These are phyloP conservation scores for Philereme vetulata DNA, from an alignment of 2,888 invertebrate species.

Conservation along the genomic window DNA sequence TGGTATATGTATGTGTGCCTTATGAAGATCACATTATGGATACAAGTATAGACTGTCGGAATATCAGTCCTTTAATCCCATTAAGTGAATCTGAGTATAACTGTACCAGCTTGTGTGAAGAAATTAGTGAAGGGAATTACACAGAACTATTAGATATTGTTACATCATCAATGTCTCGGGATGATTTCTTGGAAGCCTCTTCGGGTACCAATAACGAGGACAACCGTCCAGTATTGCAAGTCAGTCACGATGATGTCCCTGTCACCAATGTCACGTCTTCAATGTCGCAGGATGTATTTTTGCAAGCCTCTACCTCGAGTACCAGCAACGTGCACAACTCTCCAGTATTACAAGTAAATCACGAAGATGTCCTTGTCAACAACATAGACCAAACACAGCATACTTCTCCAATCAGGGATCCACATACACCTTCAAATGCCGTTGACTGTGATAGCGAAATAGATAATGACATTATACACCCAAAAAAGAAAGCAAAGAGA, in stretches of 20 bases:
- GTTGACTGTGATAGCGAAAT: no score
- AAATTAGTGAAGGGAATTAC: no score
- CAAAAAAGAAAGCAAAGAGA: background rate
- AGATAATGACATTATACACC: background rate
- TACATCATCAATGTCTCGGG: no score
- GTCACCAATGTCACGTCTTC: no score
- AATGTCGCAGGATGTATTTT: no score
- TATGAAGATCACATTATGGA: background rate
- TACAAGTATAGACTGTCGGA: background rate
- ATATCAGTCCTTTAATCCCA: background rate
- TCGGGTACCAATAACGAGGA: no score
- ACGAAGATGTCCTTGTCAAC: background rate
- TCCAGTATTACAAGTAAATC: background rate
- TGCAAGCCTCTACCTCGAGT: background rate
- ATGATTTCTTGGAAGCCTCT: no score
- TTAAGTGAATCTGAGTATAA: background rate
- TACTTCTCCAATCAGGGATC: background rate
- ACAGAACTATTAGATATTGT: no score
- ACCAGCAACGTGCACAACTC: background rate
- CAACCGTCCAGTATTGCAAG: no score
- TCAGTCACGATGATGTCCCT: no score
- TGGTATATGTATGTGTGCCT: no score
- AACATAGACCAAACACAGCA: background rate
- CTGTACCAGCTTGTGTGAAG: no score
- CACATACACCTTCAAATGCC: background rate